Evolutionary conservation across 2,888 invertebrate genomes (phyloP), one percentile per base, ranked within the genome.

Genomic region (Noctua comes): DNA sequence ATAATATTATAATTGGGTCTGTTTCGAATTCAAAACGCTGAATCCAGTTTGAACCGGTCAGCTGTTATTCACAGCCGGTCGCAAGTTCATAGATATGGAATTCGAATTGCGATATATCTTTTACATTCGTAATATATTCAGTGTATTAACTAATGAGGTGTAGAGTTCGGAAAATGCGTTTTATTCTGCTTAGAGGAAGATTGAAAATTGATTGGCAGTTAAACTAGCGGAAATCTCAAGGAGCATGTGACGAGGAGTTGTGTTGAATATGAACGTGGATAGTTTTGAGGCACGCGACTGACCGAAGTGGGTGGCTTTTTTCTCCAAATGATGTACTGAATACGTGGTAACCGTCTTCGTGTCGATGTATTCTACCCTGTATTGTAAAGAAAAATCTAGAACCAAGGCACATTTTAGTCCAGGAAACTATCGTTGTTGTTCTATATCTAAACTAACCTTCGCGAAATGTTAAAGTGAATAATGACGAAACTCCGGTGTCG

Each of bases 11-110:
- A 76, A 85, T 79, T 76, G 72, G 72, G 76, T 65, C 68, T 73
- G 72, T 75, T 80, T 74, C 62, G 57, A 76, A 80, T 79, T 70
- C 69, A 68, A 69, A 86, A 81, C 68, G 64, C n/a, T 18, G 8
- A 27, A 57, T 68, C 87, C 77, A 77, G 89, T 82, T 79, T 2
- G n/a, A 88, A 85, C 88, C 69, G 77, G 85, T 73, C 70, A 74
- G 36, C 51, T 78, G 79, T 77, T 77, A 77, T 77, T 72, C 40
- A 73, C 51, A 71, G 68, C 36, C 70, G 84, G 74, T 82, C 88
- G 86, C 43, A 88, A 88, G 86, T 88, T 85, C 80, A 82, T n/a
- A 79, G 85, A 88, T 88, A 88, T 76, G 79, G 76, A 84, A 85
- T 86, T 82, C 66, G 79, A 64, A 86, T 80, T 90, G 83, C 89